phyloP scores from a whole-genome alignment of 2,888 invertebrate genomes.

The Anoncus sp. region DNA sequence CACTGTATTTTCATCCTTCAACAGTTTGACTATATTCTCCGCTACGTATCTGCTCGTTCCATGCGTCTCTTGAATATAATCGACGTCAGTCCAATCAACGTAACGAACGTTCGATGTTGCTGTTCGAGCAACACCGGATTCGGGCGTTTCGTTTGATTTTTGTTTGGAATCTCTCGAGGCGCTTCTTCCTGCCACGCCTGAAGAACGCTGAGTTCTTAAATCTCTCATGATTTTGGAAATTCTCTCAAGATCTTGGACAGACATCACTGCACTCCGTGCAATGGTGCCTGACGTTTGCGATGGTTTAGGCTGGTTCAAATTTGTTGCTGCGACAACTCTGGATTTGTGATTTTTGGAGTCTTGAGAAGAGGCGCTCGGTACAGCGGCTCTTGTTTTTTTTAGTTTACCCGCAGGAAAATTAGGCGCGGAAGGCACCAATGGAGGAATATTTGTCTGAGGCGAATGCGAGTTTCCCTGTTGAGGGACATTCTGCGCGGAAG shows the following conservation, averaged over 20 bases:
- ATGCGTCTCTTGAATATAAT: conserved; percentile 80
- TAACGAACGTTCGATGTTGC: background rate
- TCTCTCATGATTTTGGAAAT: too few relatives aligned
- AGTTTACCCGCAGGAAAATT: conserved; percentile 80
- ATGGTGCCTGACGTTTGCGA: too few relatives aligned
- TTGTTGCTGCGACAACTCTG: too few relatives aligned
- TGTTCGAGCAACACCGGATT: background rate
- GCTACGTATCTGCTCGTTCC: conserved; percentile 83
- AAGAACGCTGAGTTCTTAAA: too few relatives aligned
- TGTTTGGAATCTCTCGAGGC: background rate
- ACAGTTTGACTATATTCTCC: conserved; percentile 86
- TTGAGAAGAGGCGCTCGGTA: too few relatives aligned
- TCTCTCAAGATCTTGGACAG: too few relatives aligned
- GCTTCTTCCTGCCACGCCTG: background rate
- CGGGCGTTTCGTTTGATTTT: background rate
- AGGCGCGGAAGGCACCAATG: conserved; percentile 88
- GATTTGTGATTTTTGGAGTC: too few relatives aligned
- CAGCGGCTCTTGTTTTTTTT: too few relatives aligned
- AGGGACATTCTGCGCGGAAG: background rate
- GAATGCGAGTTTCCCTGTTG: too few relatives aligned
- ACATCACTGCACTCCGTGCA: too few relatives aligned
- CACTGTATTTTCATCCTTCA: conserved; percentile 93
- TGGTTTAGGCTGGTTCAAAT: too few relatives aligned
- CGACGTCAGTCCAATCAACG: conserved; percentile 72
- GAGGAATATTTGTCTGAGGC: too few relatives aligned